Evolutionary conservation across 2,113 vertebrate genomes (phyloP), one percentile per base, ranked within the genome.

Genomic region (Suricata suricatta): DNA sequence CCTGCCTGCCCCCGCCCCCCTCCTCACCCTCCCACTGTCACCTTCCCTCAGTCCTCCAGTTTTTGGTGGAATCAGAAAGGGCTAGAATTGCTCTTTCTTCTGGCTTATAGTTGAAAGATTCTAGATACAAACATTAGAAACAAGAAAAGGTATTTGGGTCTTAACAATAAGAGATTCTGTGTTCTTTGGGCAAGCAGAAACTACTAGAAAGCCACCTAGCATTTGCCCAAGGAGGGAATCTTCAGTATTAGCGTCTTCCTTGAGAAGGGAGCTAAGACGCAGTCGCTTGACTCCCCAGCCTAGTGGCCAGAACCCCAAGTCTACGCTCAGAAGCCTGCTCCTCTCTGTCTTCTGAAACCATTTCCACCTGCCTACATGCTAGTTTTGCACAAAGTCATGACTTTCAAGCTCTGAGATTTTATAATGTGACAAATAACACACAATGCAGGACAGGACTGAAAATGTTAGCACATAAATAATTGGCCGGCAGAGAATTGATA

Each of bases 1-100:
- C 11, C 21, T 1, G 10, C 9, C 19, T 38, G 2, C 19, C 16
- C 69, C 15, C 1, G 0, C n/a, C 60, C 33, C 11, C n/a, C 63
- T 13, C 21, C 77, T 31, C 4, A 0, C 31, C 35, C 35, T 31
- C 35, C 68, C 17, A 2, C 0, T 1, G 63, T 14, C 13, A 17
- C 50, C 85, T 66, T 71, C 60, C 72, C 19, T 72, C 16, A 8
- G 68, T 33, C 23, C 69, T 21, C 41, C 3, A 3, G 5, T 71
- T 88, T 60, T n/a, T 60, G 27, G 0, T 17, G 38, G 41, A 35
- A 31, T 57, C 16, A 52, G 47, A 92, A 90, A 90, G n/a, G 15
- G n/a, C 41, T 68, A 60, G 33, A 87, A 21, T 60, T 80, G 11
- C 21, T 84, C 76, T 95, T 72, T n/a, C 23, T 57, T 74, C 66